phyloP scores from a whole-genome alignment of 2,113 vertebrate genomes.

The Rafetus swinhoei region DNA sequence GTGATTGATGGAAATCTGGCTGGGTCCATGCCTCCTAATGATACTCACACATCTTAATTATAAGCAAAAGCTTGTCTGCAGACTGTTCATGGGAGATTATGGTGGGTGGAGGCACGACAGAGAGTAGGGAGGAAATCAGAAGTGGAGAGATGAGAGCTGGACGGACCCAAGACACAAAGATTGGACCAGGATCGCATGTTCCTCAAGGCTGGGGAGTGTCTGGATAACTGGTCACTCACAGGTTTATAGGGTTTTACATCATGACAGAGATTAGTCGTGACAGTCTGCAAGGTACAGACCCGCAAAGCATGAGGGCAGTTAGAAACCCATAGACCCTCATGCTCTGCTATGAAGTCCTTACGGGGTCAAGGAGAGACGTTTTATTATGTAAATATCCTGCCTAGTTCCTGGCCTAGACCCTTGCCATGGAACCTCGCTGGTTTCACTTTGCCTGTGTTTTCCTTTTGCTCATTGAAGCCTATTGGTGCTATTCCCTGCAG shows the following conservation, averaged over 20 bases:
- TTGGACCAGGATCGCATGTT: background rate
- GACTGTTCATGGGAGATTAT: accelerated
- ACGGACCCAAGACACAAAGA: background rate
- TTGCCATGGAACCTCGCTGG: background rate
- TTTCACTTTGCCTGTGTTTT: background rate
- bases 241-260: slow-evolving; percentile 1
- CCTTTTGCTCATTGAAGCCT: background rate
- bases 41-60: background rate
- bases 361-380: background rate
- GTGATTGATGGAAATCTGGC: background rate
- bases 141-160: background rate
- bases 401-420: background rate
- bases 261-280: background rate
- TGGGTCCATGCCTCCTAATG: background rate
- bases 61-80: background rate
- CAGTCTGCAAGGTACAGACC: background rate
- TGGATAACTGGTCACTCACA: slow-evolving; percentile 11
- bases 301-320: background rate
- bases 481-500: background rate
- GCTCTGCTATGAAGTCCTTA: accelerated
- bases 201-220: background rate
- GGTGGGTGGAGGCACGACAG: background rate
- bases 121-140: background rate
- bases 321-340: background rate
- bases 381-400: background rate